Percentiles rank a stretch among this genome's conserved stretches.
phyloP scores from a whole-genome alignment of 2,888 invertebrate genomes.

The Cheilosia soror region DNA sequence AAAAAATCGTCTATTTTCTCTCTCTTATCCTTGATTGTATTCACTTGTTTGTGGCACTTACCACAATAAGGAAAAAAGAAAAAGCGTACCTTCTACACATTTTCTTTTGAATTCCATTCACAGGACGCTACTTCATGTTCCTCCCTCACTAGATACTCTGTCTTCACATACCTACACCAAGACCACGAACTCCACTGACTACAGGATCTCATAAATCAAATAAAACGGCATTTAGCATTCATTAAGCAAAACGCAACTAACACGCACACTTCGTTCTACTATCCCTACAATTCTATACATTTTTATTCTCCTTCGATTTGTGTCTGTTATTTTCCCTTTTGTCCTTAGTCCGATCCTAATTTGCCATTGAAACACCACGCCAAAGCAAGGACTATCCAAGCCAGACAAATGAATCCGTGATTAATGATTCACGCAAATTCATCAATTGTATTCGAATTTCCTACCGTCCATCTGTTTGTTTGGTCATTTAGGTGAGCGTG shows the following conservation, averaged over 20 bases:
- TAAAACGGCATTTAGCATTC: slow-evolving; percentile 74
- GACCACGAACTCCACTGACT: background rate
- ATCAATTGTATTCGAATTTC: slow-evolving; percentile 43
- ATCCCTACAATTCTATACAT: slow-evolving; percentile 14
- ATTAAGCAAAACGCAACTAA: slow-evolving; percentile 69
- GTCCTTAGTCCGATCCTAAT: slow-evolving; percentile 47
- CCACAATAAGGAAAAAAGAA: background rate
- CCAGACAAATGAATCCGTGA: slow-evolving; percentile 63
- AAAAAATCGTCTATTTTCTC: slow-evolving; percentile 10
- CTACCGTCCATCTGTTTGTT: slow-evolving; percentile 30
- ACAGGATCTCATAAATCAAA: slow-evolving; percentile 67
- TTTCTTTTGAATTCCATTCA: slow-evolving; percentile 39
- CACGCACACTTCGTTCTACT: slow-evolving; percentile 45
- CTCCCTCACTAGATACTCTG: background rate
- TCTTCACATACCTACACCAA: background rate
- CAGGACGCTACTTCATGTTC: slow-evolving; percentile 6
- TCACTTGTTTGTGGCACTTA: slow-evolving; percentile 51
- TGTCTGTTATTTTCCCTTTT: slow-evolving; percentile 18
- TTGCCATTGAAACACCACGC: slow-evolving; percentile 40
- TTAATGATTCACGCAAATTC: slow-evolving; percentile 70
- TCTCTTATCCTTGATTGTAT: slow-evolving; percentile 47
- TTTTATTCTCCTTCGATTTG: slow-evolving; percentile 15
- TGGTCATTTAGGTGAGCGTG: slow-evolving; percentile 48
- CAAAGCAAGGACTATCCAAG: slow-evolving; percentile 1
- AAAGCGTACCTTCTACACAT: slow-evolving; percentile 11